Base-by-base conservation (phyloP, 2,888 invertebrate species). In the Branchinecta sandiegonensis region DNA sequence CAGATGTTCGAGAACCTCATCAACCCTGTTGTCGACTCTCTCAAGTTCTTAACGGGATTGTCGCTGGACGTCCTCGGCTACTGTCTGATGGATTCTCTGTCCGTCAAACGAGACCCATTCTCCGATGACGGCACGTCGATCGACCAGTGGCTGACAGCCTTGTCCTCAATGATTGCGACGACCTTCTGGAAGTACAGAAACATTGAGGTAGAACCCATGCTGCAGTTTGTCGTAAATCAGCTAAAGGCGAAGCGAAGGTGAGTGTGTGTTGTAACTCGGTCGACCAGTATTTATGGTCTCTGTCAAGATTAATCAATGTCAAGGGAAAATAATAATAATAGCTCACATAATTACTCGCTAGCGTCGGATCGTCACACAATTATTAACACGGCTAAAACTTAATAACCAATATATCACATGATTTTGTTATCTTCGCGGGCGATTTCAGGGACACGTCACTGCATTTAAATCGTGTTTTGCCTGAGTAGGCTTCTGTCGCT, bases 211-310 rank as follows among this genome's bases (percentile, higher is more conserved):
- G 89, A 92, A 6, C 96, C 96, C 3, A 79, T 99, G 72, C 80
- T 99, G 76, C 96, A 99, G 78, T 99, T 94, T 78, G 92, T 99
- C 46, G 93, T 93, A 56, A 96, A 99, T 81, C 90, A 97, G 76
- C 83, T 99, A 17, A 97, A 97, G 79, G 88, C 90, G 23, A 90
- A 94, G 74, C 94, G 95, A 79, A 95, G 91, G 91, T 91, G 78
- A 73, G 75, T 71, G 17, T 14, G 69, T 37, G 14, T 56, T 37
- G 2, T 37, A 37, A 37, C 37, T 37, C 6, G 6, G 37, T 1
- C 37, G 6, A 4, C 6, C 37, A 4, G 37, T 37, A 37, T 6
- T 37, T 37, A 37, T 37, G 37, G 37, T 37, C 37, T 37, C 37
- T 5, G 37, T 37, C 37, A 37, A 37, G 37, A 37, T 37, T 37